phyloP scores from a whole-genome alignment of 2,113 vertebrate genomes.

The Physeter macrocephalus region DNA sequence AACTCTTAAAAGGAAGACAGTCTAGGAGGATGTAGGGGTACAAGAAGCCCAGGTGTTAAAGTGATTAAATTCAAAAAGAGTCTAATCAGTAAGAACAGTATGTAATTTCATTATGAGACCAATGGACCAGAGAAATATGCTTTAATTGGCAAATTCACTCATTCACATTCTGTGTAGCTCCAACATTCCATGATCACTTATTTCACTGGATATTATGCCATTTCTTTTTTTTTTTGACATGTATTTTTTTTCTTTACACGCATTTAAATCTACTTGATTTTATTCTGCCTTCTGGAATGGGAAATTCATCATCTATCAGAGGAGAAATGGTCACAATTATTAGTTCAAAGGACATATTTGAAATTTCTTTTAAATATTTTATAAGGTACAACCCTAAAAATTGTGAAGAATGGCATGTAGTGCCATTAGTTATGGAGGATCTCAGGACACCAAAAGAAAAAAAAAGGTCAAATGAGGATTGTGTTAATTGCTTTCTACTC shows the following conservation, averaged over 20 bases:
- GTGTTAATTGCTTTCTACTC: neutral
- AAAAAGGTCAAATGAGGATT: neutral
- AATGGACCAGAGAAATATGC: neutral
- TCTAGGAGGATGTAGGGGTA: neutral
- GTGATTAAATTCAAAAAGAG: neutral
- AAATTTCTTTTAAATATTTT: neutral
- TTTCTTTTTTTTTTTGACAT: neutral
- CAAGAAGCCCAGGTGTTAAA: neutral
- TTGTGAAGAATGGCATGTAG: neutral
- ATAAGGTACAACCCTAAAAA: neutral
- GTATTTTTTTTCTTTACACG: neutral
- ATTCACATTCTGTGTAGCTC: neutral
- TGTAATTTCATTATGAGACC: neutral
- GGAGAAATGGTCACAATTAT: neutral
- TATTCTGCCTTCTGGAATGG: neutral
- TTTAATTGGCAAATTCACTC: neutral
- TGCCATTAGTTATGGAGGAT: neutral
- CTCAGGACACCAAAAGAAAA: neutral
- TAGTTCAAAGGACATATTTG: neutral
- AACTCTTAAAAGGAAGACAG: neutral
- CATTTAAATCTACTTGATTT: neutral
- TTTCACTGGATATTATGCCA: neutral
- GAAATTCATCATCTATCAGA: neutral
- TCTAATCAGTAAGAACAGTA: neutral
- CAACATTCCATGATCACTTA: neutral